Percentiles rank a stretch among this genome's conserved stretches.
These are phyloP conservation scores for Oryzias javanicus DNA, from an alignment of 2,113 vertebrate genomes.

Conservation along the genomic window DNA sequence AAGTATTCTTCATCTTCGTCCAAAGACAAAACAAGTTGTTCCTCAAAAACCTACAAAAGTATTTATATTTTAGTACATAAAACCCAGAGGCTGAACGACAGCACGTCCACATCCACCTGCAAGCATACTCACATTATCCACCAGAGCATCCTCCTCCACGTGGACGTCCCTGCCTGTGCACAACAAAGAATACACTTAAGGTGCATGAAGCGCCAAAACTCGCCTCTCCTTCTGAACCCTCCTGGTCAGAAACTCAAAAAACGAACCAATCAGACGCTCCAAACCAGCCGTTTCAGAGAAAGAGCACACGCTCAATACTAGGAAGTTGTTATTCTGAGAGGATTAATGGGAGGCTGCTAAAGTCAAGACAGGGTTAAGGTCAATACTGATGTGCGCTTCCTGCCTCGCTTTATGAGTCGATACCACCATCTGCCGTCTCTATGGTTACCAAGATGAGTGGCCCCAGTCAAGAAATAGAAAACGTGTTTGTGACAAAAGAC, in stretches of 20 bases:
- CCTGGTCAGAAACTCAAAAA: conserved; percentile 28
- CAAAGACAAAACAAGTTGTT: conserved; percentile 61
- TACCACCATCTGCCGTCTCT: conserved; percentile 56
- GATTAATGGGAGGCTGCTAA: conserved; percentile 44
- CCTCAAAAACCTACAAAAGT: conserved; percentile 55
- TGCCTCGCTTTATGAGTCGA: conserved; percentile 56
- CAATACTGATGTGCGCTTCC: conserved; percentile 62
- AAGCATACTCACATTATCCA: conserved; percentile 69
- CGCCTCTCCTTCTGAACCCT: conserved; percentile 10
- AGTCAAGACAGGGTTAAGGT: conserved; percentile 50
- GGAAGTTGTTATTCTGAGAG: conserved; percentile 48
- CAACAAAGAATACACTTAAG: conserved; percentile 37
- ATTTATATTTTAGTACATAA: conserved; percentile 1
- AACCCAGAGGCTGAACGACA: neutral
- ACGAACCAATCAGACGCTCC: conserved; percentile 26
- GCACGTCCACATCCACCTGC: neutral
- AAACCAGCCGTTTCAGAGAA: conserved; percentile 38
- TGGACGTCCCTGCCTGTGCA: conserved; percentile 49
- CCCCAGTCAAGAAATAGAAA: conserved; percentile 17
- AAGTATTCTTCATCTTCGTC: conserved; percentile 35
- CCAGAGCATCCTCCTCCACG: conserved; percentile 28
- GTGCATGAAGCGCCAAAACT: neutral
- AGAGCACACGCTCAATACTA: conserved; percentile 44
- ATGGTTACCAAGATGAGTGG: conserved; percentile 63
- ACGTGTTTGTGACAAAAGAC: neutral